phyloP scores from a whole-genome alignment of 92 coral and sea anemone genomes.

The Chrysogorgia sp. region DNA sequence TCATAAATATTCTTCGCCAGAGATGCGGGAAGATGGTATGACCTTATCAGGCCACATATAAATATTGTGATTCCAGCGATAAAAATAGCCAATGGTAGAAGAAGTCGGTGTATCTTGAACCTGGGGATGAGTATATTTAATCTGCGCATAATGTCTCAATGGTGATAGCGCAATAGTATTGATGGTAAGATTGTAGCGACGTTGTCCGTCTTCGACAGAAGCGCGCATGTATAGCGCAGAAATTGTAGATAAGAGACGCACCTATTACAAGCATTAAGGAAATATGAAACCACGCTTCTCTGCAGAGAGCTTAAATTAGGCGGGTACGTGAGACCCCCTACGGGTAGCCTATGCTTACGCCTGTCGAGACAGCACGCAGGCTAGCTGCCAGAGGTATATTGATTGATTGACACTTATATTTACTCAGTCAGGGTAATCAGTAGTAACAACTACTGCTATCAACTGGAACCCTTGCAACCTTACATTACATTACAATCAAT shows the following conservation, averaged over 20 bases:
- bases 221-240: too few species aligned
- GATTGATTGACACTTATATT: too few species aligned
- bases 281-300: background rate
- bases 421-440: too few species aligned
- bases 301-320: background rate
- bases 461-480: too few species aligned
- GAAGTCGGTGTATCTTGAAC: conserved; percentile 10
- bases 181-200: too few species aligned
- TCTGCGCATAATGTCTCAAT: background rate
- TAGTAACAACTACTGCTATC: too few species aligned
- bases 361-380: too few species aligned
- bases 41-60: conserved; percentile 12
- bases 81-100: conserved; percentile 13
- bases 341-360: too few species aligned
- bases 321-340: too few species aligned
- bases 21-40: background rate
- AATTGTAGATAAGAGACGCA: background rate
- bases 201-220: too few species aligned
- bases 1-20: background rate
- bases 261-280: background rate
- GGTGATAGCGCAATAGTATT: background rate
- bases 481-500: too few species aligned
- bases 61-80: conserved; percentile 16
- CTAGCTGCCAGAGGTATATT: too few species aligned
- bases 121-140: background rate